phyloP scores from a whole-genome alignment of 1,140 invertebrate genomes.

The Phocides pigmalion region DNA sequence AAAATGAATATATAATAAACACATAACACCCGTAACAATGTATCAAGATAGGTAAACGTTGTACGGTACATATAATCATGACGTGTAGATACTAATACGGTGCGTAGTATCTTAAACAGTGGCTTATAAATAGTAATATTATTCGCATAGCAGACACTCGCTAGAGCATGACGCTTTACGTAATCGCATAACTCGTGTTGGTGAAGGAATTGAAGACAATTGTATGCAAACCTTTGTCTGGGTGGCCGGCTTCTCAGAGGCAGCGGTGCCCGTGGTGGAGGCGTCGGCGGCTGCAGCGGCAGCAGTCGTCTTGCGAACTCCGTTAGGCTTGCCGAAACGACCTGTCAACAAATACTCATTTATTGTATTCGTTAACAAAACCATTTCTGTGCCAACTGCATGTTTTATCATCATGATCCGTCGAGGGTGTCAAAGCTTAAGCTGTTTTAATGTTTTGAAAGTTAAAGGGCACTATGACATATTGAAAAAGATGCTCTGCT shows the following conservation, averaged over 20 bases:
- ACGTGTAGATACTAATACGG: slow-evolving; percentile 9
- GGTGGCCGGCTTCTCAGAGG: slow-evolving; percentile 60
- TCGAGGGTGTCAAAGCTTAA: not conserved
- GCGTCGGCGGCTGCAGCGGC: slow-evolving; percentile 45
- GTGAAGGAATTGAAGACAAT: slow-evolving; percentile 23
- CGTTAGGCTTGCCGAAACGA: slow-evolving; percentile 71
- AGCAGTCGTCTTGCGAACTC: slow-evolving; percentile 57
- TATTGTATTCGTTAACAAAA: slow-evolving; percentile 40
- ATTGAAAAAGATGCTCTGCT: not conserved
- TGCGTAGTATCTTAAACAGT: slow-evolving; percentile 37
- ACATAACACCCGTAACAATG: slow-evolving; percentile 6
- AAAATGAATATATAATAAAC: slow-evolving; percentile 1
- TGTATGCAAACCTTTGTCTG: slow-evolving; percentile 65
- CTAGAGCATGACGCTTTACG: slow-evolving; percentile 50
- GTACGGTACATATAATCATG: slow-evolving; percentile 16
- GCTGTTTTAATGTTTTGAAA: not conserved
- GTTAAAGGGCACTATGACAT: not conserved
- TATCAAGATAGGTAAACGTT: slow-evolving; percentile 6
- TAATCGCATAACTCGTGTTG: slow-evolving; percentile 36
- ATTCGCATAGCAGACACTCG: slow-evolving; percentile 60
- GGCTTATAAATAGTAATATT: slow-evolving; percentile 37
- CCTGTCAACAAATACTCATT: slow-evolving; percentile 61
- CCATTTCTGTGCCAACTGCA: not conserved
- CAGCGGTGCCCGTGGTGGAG: slow-evolving; percentile 46
- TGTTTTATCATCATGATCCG: not conserved